A percentile compares a stretch with the other conserved stretches of the same genome.
Evolutionary conservation across 2,113 vertebrate genomes (phyloP).

Genomic region (Tor tambroides): DNA sequence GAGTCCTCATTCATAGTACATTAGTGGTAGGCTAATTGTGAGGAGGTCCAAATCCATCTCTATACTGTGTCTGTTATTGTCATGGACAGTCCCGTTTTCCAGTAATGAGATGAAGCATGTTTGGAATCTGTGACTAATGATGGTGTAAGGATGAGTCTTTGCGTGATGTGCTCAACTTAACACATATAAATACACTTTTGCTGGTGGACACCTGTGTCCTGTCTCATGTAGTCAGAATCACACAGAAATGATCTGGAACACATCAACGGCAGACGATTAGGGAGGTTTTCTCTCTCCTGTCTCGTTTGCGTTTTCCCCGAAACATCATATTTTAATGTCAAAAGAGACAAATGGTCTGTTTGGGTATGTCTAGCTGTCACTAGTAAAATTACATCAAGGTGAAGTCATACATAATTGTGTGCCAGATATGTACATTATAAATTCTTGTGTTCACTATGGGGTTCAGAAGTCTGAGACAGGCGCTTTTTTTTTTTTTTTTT

Average conservation of each 20-base stretch:
- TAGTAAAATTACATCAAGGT: not conserved
- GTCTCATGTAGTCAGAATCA: constrained; percentile 36
- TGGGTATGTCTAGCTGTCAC: constrained; percentile 2
- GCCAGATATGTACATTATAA: not conserved
- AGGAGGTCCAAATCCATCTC: constrained; percentile 18
- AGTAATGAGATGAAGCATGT: constrained; percentile 43
- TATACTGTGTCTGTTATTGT: constrained; percentile 41
- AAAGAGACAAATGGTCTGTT: constrained; percentile 25
- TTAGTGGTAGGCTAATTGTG: constrained; percentile 32
- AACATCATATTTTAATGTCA: constrained; percentile 36
- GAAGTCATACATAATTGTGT: not conserved
- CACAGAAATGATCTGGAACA: constrained; percentile 43
- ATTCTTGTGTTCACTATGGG: not conserved
- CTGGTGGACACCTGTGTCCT: constrained; percentile 54
- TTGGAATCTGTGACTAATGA: constrained; percentile 56
- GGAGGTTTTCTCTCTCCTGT: constrained; percentile 5
- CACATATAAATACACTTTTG: not conserved
- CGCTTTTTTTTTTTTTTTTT: not conserved
- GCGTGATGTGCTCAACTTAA: not conserved
- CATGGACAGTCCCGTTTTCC: constrained; percentile 39
- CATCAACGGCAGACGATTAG: constrained; percentile 15
- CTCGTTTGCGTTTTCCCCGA: not conserved
- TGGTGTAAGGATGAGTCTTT: constrained; percentile 8
- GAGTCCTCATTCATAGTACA: constrained; percentile 17
- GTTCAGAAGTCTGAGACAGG: not conserved